These are phyloP conservation scores for Hermatobates lingyangjiaoensis DNA, from an alignment of 1,140 invertebrate genomes.

Conservation along the genomic window DNA sequence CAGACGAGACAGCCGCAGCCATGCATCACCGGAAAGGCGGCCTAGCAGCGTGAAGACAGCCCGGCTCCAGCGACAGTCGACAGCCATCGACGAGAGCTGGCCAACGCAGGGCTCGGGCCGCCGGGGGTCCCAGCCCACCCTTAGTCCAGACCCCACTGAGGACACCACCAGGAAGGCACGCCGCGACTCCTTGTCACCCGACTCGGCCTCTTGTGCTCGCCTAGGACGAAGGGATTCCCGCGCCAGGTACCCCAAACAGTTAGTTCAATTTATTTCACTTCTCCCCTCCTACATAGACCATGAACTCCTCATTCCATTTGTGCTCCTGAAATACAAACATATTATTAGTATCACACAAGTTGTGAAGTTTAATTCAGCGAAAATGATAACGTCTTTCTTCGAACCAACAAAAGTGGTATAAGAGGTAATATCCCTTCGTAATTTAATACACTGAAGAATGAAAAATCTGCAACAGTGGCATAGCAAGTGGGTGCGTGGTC, in stretches of 20 bases:
- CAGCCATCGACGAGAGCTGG: conserved; percentile 65
- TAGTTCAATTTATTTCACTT: conserved; percentile 40
- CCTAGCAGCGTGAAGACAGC: conserved; percentile 31
- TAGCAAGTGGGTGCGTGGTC: no score
- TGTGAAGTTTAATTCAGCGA: no score
- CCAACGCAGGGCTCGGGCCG: conserved; percentile 38
- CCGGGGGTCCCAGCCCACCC: conserved; percentile 54
- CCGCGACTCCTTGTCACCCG: conserved; percentile 67
- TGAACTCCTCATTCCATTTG: background rate
- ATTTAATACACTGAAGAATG: no score
- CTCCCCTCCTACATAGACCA: background rate
- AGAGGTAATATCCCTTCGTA: no score
- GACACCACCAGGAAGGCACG: conserved; percentile 42
- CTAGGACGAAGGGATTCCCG: conserved; percentile 42
- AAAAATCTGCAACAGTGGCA: no score
- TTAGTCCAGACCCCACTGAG: conserved; percentile 49
- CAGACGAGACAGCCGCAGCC: conserved; percentile 42
- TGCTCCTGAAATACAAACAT: no score
- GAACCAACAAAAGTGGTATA: no score
- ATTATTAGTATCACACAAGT: no score
- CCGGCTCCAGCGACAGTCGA: conserved; percentile 61
- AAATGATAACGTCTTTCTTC: no score
- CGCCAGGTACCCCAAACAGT: conserved; percentile 35
- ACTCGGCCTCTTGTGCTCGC: conserved; percentile 44
- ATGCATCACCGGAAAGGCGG: conserved; percentile 28